Evolutionary conservation across 2,888 invertebrate genomes (phyloP).

Genomic region (Ceramica pisi): DNA sequence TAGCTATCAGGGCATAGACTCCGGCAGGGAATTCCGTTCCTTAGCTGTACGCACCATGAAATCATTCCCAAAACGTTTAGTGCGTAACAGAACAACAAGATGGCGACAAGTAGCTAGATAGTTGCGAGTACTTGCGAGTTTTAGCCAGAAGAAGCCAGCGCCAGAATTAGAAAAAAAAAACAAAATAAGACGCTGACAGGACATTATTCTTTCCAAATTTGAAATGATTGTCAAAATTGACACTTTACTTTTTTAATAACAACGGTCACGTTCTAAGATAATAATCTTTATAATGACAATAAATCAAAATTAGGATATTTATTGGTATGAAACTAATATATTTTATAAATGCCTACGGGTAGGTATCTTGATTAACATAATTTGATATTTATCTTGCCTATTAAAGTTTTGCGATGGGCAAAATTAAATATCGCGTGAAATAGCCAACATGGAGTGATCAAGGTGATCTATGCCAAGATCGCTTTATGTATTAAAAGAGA

Average conservation of each 20-base stretch:
- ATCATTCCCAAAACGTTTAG: neutral
- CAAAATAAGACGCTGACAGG: neutral
- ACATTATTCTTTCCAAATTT: neutral
- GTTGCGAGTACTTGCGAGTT: too few relatives aligned
- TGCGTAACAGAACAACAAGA: neutral
- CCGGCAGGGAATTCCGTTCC: neutral
- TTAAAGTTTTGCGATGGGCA: neutral
- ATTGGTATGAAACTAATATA: constrained; percentile 16
- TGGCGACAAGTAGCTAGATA: too few relatives aligned
- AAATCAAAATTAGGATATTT: constrained; percentile 31
- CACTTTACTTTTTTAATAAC: neutral
- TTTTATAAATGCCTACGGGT: neutral
- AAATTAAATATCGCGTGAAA: neutral
- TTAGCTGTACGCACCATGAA: neutral
- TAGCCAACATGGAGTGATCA: neutral
- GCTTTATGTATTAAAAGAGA: neutral
- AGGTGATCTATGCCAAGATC: neutral
- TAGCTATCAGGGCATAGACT: too few relatives aligned
- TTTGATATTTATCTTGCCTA: constrained; percentile 24
- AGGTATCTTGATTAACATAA: constrained; percentile 22
- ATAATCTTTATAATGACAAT: neutral
- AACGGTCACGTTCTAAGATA: neutral
- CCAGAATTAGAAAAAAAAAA: neutral
- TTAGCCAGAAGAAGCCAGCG: too few relatives aligned
- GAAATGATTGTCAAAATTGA: neutral